These are phyloP conservation scores for Oncopeltus fasciatus DNA, from an alignment of 1,140 invertebrate genomes.

Conservation along the genomic window DNA sequence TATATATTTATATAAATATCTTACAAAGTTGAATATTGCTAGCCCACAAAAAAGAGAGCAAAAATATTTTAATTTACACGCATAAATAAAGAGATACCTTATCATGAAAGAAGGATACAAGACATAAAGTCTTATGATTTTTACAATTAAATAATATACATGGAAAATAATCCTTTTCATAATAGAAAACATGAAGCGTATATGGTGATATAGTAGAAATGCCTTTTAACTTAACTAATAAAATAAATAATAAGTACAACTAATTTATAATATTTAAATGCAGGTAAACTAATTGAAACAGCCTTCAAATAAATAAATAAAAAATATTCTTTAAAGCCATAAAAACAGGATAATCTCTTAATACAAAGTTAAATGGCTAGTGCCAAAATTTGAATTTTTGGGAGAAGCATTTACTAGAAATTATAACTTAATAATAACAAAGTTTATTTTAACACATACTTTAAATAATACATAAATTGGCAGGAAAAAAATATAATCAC, in stretches of 20 bases:
- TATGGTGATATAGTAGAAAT: background rate
- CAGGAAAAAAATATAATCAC: background rate
- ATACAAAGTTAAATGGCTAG: background rate
- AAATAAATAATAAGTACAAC: background rate
- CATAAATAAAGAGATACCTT: background rate
- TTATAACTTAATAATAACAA: background rate
- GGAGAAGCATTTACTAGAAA: background rate
- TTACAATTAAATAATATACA: background rate
- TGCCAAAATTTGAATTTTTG: background rate
- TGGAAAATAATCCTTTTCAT: background rate
- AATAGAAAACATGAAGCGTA: background rate
- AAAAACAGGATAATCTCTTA: background rate
- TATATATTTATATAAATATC: no score
- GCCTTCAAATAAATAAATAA: background rate
- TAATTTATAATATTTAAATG: background rate
- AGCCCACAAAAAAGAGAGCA: slow-evolving; percentile 7
- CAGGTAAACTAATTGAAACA: background rate
- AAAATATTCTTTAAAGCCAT: background rate
- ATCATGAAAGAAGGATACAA: background rate
- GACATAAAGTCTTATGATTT: background rate
- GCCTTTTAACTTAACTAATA: background rate
- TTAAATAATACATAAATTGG: background rate
- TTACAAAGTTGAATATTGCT: slow-evolving; percentile 2
- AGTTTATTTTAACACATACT: background rate
- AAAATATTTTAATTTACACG: slow-evolving; percentile 4